Evolutionary conservation across 1,140 invertebrate species (phyloP), one percentile per base, ranked within the genome.

Genomic region (Drosophila eugracilis): DNA sequence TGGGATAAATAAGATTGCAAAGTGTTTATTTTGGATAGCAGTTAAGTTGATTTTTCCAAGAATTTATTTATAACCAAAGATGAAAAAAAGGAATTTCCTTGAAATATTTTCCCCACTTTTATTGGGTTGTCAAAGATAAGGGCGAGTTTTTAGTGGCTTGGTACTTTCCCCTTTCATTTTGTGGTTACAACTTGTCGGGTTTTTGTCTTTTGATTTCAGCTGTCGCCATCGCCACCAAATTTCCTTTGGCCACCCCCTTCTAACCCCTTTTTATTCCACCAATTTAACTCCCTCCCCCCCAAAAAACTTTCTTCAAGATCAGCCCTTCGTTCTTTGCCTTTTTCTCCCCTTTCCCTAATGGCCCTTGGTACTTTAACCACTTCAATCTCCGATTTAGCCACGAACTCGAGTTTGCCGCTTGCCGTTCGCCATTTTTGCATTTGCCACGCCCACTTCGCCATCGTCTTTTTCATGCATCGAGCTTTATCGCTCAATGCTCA

Each of bases 401-500:
- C 59, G 12, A 32, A 66, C 44, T 37, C 17, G 22, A 24, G 44
- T 70, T 62, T 54, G 69, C 41, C 37, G 36, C 32, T 54, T 28
- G 42, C 49, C 44, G 50, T 36, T 74, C 12, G 10, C 10, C 12
- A 12, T 54, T 65, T 75, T 48, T 1, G 30, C 22, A 32, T 12
- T 24, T 17, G 53, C 48, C 73, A 75, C 73, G 62, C 72, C 63
- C 72, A 55, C 37, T 4, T 32, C 22, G 17, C 22, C 5, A 36
- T 34, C 49, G 12, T 5, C 10, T 21, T 28, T 39, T 47, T 41
- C 44, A 26, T 74, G 32, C 36, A 59, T 62, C 55, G 41, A 50
- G 44, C 70, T 79, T 75, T 75, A 80, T 75, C 58, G 77, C 54
- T 75, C 57, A 75, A 75, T 80, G 77, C 77, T 80, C 72, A 80